Evolutionary conservation across 2,888 invertebrate genomes (phyloP).

Genomic region (Phaonia tiefii): DNA sequence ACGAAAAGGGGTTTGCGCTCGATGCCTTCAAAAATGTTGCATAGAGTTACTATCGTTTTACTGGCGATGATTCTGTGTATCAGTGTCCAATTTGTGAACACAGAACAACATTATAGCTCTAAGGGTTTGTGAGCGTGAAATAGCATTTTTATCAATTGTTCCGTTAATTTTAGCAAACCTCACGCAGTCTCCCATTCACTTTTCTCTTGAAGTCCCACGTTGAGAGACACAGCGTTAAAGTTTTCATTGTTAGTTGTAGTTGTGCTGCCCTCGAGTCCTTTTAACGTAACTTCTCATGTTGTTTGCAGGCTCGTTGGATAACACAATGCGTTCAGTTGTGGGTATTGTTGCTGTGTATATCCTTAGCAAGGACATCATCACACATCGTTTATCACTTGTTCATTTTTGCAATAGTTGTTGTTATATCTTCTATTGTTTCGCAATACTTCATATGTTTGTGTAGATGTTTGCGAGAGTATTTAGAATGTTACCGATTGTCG

Average conservation of each 20-base stretch:
- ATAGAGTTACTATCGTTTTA: too few relatives aligned
- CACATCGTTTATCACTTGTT: slow-evolving; percentile 57
- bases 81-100: too few relatives aligned
- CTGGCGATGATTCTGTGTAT: too few relatives aligned
- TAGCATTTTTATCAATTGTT: too few relatives aligned
- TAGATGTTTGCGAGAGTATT: slow-evolving; percentile 15
- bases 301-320: background rate
- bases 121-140: too few relatives aligned
- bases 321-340: background rate
- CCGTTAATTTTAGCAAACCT: too few relatives aligned
- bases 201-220: too few relatives aligned
- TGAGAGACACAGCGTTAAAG: too few relatives aligned
- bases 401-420: slow-evolving; percentile 29
- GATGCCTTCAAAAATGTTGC: too few relatives aligned
- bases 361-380: slow-evolving; percentile 55
- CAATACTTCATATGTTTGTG: background rate
- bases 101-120: too few relatives aligned
- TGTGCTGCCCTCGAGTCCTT: background rate
- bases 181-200: too few relatives aligned
- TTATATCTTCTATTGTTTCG: background rate
- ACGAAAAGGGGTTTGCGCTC: too few relatives aligned
- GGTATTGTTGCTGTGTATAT: slow-evolving; percentile 36
- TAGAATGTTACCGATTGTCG: slow-evolving; percentile 15
- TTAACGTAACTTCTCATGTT: background rate
- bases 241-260: background rate